Percentiles rank a stretch among this genome's conserved stretches.
These are phyloP conservation scores for Amorpha juglandis DNA, from an alignment of 2,888 invertebrate species.

Conservation along the genomic window DNA sequence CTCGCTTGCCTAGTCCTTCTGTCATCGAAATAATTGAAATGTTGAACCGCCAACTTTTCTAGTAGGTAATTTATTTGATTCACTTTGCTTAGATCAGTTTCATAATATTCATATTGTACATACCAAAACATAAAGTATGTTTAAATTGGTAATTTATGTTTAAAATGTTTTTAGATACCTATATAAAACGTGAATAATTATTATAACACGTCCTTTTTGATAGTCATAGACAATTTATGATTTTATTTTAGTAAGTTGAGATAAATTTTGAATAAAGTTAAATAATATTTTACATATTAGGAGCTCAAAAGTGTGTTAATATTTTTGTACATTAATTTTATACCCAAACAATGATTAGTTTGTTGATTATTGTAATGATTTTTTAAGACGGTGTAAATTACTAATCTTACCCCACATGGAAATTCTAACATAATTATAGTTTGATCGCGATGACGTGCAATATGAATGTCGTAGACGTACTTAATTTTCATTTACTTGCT, in stretches of 20 bases:
- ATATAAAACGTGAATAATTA: background rate
- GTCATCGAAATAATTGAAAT: background rate
- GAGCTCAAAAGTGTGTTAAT: conserved; percentile 11
- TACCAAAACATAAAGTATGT: background rate
- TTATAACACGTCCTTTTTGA: background rate
- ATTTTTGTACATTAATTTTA: conserved; percentile 3
- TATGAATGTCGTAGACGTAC: conserved; percentile 46
- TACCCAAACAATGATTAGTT: background rate
- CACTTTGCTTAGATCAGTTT: background rate
- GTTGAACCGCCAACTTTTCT: background rate
- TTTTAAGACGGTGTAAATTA: background rate
- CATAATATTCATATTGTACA: background rate
- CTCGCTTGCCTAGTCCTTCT: conserved; percentile 16
- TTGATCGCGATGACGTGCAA: conserved; percentile 31
- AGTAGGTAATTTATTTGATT: background rate
- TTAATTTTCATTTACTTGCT: conserved; percentile 43
- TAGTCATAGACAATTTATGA: background rate
- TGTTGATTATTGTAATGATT: background rate
- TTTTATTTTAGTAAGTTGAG: background rate
- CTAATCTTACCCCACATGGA: background rate
- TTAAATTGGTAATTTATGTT: background rate
- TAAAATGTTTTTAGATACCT: background rate
- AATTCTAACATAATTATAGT: background rate
- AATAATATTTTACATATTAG: conserved; percentile 4
- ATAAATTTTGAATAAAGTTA: background rate